These are phyloP conservation scores for Dioctria linearis DNA, from an alignment of 2,888 invertebrate species.

Conservation along the genomic window DNA sequence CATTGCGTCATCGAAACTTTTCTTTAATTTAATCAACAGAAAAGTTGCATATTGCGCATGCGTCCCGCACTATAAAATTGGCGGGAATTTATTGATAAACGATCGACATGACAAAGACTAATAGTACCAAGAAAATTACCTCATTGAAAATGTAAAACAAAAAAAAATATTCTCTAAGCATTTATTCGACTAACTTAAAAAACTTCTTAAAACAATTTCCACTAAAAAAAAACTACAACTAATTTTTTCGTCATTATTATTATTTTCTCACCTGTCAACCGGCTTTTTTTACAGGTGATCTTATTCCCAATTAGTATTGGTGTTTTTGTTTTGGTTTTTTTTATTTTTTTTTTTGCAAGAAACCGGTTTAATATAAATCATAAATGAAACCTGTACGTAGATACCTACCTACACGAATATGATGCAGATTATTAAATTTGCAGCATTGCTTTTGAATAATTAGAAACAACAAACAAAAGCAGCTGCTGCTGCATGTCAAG, in stretches of 20 bases:
- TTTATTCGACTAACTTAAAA: no score
- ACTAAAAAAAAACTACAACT: neutral
- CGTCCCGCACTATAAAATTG: no score
- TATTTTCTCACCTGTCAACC: slow-evolving; percentile 45
- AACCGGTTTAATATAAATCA: slow-evolving; percentile 18
- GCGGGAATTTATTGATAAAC: no score
- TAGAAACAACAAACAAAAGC: neutral
- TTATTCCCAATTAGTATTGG: neutral
- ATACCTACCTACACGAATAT: neutral
- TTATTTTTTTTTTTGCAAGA: neutral
- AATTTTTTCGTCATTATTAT: neutral
- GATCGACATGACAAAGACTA: no score
- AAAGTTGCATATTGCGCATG: neutral
- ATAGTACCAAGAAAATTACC: no score
- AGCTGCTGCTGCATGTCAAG: slow-evolving; percentile 34
- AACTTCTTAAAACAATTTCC: no score
- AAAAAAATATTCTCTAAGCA: no score
- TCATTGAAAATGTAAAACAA: no score
- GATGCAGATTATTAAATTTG: neutral
- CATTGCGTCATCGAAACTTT: slow-evolving; percentile 15
- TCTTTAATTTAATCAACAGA: neutral
- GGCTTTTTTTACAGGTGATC: slow-evolving; percentile 39
- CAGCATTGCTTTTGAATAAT: neutral
- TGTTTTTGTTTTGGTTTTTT: neutral
- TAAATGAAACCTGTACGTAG: neutral